phyloP scores from a whole-genome alignment of 2,888 invertebrate species.

The Capitulum mitella region DNA sequence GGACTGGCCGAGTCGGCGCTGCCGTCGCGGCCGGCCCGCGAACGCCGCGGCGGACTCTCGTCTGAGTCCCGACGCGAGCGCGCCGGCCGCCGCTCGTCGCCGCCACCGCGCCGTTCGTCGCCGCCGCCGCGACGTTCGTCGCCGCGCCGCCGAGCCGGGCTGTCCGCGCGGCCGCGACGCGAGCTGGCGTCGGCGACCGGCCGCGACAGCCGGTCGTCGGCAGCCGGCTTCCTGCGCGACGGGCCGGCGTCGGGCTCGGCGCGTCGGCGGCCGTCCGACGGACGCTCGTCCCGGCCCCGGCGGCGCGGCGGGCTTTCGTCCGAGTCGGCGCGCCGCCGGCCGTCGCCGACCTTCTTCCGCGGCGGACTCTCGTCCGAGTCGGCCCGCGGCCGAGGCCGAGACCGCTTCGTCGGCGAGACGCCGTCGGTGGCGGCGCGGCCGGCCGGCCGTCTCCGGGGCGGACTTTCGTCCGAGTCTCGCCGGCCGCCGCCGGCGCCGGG shows the following conservation, averaged over 20 bases:
- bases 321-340: slow-evolving; percentile 33
- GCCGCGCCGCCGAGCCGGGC: slow-evolving; percentile 27
- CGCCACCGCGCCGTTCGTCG: slow-evolving; percentile 36
- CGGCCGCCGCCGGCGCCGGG: background rate
- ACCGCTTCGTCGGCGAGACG: slow-evolving; percentile 33
- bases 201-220: too few species aligned
- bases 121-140: slow-evolving; percentile 32
- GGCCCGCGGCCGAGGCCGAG: slow-evolving; percentile 38
- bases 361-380: slow-evolving; percentile 30
- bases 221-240: slow-evolving; percentile 26
- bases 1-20: slow-evolving; percentile 28
- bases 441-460: slow-evolving; percentile 22
- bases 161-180: slow-evolving; percentile 36
- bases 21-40: background rate
- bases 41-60: slow-evolving; percentile 24
- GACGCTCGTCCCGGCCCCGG: background rate
- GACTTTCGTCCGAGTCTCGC: slow-evolving; percentile 2
- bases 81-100: slow-evolving; percentile 31
- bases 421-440: slow-evolving; percentile 29
- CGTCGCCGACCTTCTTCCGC: background rate
- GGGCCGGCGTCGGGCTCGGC: slow-evolving; percentile 38
- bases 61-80: slow-evolving; percentile 28
- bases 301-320: slow-evolving; percentile 39
- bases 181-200: too few species aligned
- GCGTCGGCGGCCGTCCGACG: slow-evolving; percentile 33